Base-by-base conservation (phyloP, 1,140 invertebrate genomes). In the Chrysoperla carnea region DNA sequence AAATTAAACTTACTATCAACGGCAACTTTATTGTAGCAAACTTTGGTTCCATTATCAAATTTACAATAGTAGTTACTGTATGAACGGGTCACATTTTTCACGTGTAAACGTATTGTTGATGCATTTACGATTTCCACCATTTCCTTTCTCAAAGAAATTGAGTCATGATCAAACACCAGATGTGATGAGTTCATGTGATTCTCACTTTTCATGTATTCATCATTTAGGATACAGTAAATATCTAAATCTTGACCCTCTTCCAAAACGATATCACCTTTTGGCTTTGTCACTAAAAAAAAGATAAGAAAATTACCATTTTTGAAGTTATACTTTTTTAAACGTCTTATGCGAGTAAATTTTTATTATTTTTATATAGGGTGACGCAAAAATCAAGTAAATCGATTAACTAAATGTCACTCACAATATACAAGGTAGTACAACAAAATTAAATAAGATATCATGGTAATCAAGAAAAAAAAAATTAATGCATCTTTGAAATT, bases 1-100 rank as follows among this genome's bases (percentile, higher is more conserved):
- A n/a, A n/a, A n/a, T n/a, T 11, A 40, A 35, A 51, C 45, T 46
- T 47, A 51, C 52, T 44, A 14, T 45, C 52, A 39, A 53, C 47
- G 37, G 36, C 31, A 8, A 53, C 50, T 31, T 17, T 40, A 42
- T 53, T 53, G 23, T 47, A 35, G 40, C 50, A 49, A 33, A 53
- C 41, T 6, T 35, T 15, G 6, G 13, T 23, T 0, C 36, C 39
- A n/a, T 47, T 35, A 15, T 12, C 27, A 35, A 43, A 3, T 39
- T 29, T 39, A 36, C 45, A 44, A 6, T 14, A 29, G 27, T 46
- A 46, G 6, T 13, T 37, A 36, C 41, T 40, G 28, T 27, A 12
- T 14, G 15, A 36, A 2, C 31, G 36, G 8, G 33, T 33, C 29
- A 40, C 42, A 11, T 44, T 49, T 14, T 46, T 42, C 17, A 49